Conservation (phyloP, 2,888 invertebrate genomes). For the Meiosimyza platycephala region DNA sequence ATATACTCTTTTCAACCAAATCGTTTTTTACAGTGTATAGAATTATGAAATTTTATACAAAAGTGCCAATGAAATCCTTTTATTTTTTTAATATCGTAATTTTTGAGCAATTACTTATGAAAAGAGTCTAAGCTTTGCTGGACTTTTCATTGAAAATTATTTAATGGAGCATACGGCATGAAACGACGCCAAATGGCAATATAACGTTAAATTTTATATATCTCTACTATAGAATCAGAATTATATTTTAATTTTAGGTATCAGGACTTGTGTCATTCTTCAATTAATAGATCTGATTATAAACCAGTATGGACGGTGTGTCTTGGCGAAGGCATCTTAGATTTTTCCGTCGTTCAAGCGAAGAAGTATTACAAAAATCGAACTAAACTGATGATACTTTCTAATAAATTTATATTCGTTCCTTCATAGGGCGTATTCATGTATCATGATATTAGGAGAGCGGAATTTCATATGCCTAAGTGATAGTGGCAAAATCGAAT, state of each 20-base stretch:
- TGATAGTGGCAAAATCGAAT: conserved; percentile 83
- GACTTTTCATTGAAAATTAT: too few species aligned
- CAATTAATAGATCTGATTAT: conserved; percentile 71
- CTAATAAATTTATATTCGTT: background rate
- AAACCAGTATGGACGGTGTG: conserved; percentile 69
- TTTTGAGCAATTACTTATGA: too few species aligned
- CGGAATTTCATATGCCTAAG: conserved; percentile 83
- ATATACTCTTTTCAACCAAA: too few species aligned
- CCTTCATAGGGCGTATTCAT: conserved; percentile 73
- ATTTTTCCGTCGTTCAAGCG: conserved; percentile 66
- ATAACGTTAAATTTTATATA: too few species aligned
- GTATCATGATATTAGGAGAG: conserved; percentile 85
- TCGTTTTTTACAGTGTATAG: too few species aligned
- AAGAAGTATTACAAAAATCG: conserved; percentile 53
- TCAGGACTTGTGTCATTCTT: conserved; percentile 80
- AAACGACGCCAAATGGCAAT: too few species aligned
- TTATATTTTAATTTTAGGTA: conserved; percentile 70
- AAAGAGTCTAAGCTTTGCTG: too few species aligned
- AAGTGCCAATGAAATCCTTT: too few species aligned
- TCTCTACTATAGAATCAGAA: too few species aligned
- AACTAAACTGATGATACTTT: background rate
- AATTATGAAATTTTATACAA: too few species aligned
- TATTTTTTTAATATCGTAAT: too few species aligned
- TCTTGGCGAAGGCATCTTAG: conserved; percentile 74
- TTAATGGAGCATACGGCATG: too few species aligned